Conservation (phyloP, 53 echinoderm and acorn worm genomes). For the Stichopus horrens region DNA sequence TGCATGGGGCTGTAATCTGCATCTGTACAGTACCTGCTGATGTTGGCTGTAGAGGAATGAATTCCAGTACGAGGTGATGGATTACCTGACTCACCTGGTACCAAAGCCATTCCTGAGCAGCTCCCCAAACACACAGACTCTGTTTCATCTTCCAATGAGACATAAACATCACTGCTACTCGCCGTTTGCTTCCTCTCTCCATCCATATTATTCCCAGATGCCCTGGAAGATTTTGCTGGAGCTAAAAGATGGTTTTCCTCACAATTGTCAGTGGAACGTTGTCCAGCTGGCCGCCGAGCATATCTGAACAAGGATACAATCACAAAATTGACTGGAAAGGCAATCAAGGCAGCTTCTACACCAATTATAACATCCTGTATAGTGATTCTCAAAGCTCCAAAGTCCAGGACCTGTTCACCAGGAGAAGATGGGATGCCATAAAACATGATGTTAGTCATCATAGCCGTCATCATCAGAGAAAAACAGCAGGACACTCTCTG, state of each 20-base stretch:
- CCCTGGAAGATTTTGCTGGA: not conserved
- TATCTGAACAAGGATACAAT: slow-evolving; percentile 79
- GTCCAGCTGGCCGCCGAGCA: slow-evolving; percentile 47
- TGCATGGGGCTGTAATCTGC: not conserved
- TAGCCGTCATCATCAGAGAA: slow-evolving; percentile 80
- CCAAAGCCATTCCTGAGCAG: not conserved
- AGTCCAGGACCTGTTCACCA: slow-evolving; percentile 82
- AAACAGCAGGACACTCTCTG: slow-evolving; percentile 89
- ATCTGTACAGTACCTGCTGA: not conserved
- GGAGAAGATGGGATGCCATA: slow-evolving; percentile 77
- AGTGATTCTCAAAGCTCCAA: slow-evolving; percentile 78
- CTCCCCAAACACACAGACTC: not conserved
- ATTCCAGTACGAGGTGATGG: not conserved
- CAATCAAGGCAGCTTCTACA: slow-evolving; percentile 75
- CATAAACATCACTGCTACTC: not conserved
- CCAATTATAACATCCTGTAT: slow-evolving; percentile 83
- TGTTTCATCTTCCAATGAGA: not conserved
- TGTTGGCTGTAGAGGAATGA: not conserved
- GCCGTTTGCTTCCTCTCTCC: not conserved
- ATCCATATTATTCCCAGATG: not conserved
- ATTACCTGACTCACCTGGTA: not conserved
- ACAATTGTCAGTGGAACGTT: slow-evolving; percentile 7
- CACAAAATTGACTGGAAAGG: slow-evolving; percentile 85
- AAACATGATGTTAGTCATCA: slow-evolving; percentile 98
- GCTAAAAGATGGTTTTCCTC: not conserved